phyloP scores from a whole-genome alignment of 2,113 vertebrate genomes.

The Oreocharis arfaki region DNA sequence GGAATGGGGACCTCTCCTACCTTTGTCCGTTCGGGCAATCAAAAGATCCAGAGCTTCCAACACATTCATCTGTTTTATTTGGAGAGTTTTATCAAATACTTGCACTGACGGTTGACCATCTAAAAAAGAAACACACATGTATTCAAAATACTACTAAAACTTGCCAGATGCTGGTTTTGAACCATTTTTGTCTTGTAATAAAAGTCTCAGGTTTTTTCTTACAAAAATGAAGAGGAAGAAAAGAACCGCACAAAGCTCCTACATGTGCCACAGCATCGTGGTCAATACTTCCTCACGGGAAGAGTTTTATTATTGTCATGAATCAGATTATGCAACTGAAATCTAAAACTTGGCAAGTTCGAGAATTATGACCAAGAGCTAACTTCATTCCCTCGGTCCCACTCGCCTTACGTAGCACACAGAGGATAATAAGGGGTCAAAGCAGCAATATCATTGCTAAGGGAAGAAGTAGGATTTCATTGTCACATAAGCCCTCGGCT shows the following conservation, averaged over 20 bases:
- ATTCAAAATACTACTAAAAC: not conserved
- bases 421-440: not conserved
- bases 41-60: conserved; percentile 93
- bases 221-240: not conserved
- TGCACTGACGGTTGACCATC: conserved; percentile 81
- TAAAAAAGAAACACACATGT: conserved; percentile 54
- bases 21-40: conserved; percentile 90
- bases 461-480: not conserved
- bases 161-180: not conserved
- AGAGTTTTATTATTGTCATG: not conserved
- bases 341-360: not conserved
- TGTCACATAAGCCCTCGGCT: not conserved
- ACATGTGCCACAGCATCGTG: not conserved
- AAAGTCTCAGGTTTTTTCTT: not conserved
- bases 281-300: not conserved
- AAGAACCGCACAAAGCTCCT: not conserved
- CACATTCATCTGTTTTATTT: conserved; percentile 93
- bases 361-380: not conserved
- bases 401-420: not conserved
- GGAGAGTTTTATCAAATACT: conserved; percentile 91
- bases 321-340: not conserved
- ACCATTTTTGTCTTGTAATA: not conserved
- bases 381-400: not conserved
- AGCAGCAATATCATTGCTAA: not conserved
- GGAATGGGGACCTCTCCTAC: conserved; percentile 61